Evolutionary conservation across 2,113 vertebrate species (phyloP).

Genomic region (Lonchura striata): DNA sequence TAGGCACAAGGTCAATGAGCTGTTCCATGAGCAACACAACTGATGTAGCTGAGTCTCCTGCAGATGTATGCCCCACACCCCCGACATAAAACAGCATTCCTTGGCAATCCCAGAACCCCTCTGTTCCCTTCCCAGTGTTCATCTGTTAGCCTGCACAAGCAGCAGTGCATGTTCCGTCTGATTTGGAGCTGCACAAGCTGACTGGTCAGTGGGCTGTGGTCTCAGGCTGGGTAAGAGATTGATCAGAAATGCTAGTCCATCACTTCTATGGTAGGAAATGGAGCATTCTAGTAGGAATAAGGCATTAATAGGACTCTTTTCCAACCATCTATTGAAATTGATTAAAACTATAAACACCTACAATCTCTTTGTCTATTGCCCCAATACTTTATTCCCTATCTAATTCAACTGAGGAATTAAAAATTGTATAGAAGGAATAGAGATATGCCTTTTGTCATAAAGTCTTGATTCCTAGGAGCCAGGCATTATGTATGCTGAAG

Average conservation of each 20-base stretch:
- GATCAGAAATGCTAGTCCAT: background rate
- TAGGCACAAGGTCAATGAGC: constrained; percentile 8
- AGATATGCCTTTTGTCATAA: background rate
- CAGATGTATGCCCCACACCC: background rate
- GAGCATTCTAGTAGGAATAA: background rate
- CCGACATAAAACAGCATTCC: background rate
- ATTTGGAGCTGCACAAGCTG: background rate
- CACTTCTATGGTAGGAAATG: background rate
- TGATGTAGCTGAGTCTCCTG: background rate
- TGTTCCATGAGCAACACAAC: background rate
- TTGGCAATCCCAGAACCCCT: background rate
- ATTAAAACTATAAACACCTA: background rate
- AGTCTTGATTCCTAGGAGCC: background rate
- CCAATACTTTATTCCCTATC: background rate
- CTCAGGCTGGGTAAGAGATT: background rate
- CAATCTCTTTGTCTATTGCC: background rate
- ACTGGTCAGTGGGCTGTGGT: background rate
- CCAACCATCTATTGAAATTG: background rate
- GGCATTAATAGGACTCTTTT: background rate
- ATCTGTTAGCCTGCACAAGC: background rate
- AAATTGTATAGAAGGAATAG: background rate
- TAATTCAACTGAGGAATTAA: background rate
- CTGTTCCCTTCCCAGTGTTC: background rate
- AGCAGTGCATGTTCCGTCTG: fast-evolving
- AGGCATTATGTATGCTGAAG: background rate